Base-by-base conservation (phyloP, 2,888 invertebrate genomes). In the Hyppa rectilinea region DNA sequence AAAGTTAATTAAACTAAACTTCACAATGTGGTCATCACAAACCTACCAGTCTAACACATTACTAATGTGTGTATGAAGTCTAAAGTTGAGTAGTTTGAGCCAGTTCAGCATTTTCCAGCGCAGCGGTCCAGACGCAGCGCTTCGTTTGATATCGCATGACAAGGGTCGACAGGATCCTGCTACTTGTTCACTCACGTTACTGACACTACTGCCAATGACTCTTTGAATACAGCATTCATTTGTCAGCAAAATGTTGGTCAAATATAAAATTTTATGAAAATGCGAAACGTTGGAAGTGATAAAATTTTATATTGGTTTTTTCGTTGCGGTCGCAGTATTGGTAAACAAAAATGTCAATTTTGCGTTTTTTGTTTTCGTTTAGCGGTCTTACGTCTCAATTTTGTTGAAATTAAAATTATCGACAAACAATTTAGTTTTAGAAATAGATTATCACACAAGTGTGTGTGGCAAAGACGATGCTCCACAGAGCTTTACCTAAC, bases 91-190 rank as follows among this genome's bases (percentile, higher is more conserved):
- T 80, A 82, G 66, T 62, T 67, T 49, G 23, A 75, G 31, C 34
- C 67, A 60, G 75, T 79, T 61, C 62, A 78, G 67, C 53, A 80
- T 86, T 86, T 88, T 87, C 86, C 88, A 73, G 87, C 60, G 85
- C 87, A 86, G 61, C 71, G 87, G 71, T 62, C 66, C 65, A 81
- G 77, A 84, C 75, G 73, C 71, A 63, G 73, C 70, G 80, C 84
- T 81, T 73, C 81, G 85, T 87, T 88, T 86, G 84, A 87, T 85
- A 87, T 76, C 73, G 61, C 61, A 29, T 81, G 82, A 83, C 61
- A 56, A 71, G 78, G 75, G 80, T 83, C 52, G 75, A 76, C 81
- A 75, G 47, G 45, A n/a, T n/a, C 5, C 64, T 50, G 52, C 58
- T 62, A 49, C 47, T 58, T 26, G 14, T 45, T 29, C 66, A 40